These are phyloP conservation scores for Caenorhabditis plicata DNA, from an alignment of 2,888 invertebrate genomes.

Conservation along the genomic window DNA sequence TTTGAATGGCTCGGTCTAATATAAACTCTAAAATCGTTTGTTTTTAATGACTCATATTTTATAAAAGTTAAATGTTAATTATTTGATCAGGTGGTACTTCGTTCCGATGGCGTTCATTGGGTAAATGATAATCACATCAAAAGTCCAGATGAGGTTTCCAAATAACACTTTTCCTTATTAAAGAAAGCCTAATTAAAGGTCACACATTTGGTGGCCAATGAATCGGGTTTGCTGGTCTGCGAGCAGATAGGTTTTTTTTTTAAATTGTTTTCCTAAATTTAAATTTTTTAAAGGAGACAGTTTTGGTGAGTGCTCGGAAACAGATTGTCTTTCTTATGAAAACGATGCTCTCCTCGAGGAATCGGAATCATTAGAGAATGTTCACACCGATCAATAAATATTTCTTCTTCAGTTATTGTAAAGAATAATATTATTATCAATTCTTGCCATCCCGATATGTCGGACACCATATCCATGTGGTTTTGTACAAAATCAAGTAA, in stretches of 20 bases:
- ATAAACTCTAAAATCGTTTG: too few species aligned
- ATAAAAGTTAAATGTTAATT: neutral
- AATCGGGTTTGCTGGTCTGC: conserved; percentile 43
- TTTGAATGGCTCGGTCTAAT: too few species aligned
- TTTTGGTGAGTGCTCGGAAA: conserved; percentile 34
- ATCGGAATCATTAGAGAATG: too few species aligned
- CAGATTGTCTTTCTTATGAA: conserved; percentile 30
- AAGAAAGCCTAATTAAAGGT: conserved; percentile 16
- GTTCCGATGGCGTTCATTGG: conserved; percentile 57
- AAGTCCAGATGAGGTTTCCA: conserved; percentile 49
- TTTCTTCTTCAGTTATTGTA: too few species aligned
- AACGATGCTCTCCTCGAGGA: conserved; percentile 36
- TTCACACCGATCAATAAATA: too few species aligned
- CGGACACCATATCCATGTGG: too few species aligned
- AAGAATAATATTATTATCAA: too few species aligned
- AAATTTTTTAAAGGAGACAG: conserved; percentile 43
- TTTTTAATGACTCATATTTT: too few species aligned
- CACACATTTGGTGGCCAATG: conserved; percentile 43
- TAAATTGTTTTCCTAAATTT: too few species aligned
- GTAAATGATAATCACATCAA: conserved; percentile 37
- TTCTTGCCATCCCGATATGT: too few species aligned
- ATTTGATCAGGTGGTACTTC: conserved; percentile 46
- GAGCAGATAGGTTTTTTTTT: conserved; percentile 52
- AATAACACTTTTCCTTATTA: neutral
- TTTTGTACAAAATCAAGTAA: too few species aligned